Base-by-base conservation (phyloP, 2,888 invertebrate genomes). In the Caenorhabditis wallacei region DNA sequence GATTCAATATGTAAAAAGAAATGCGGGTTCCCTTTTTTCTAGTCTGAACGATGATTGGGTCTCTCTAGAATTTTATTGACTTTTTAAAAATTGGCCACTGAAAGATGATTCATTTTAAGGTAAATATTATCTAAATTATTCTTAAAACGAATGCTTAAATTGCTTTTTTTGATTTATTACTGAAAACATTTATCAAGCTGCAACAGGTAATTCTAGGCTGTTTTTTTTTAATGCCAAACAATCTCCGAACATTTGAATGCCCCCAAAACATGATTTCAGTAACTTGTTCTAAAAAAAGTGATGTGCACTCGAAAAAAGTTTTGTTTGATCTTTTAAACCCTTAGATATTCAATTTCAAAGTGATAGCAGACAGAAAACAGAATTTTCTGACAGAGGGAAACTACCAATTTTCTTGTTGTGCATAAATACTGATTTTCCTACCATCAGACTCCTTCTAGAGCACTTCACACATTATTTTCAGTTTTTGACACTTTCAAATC, bases 351-450 rank as follows among this genome's bases (percentile, higher is more conserved):
- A 22, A 22, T 22, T 40, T 40, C 1, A 18, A 40, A 20, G 35
- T 13, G 59, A 59, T 59, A 3, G 20, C 22, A 59, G 59, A 59
- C 59, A 59, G 22, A 57, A 57, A 20, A 37, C 35, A 57, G 8
- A 11, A 5, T 16, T 11, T 57, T 20, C 20, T 20, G 0, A 22
- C 59, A 13, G 40, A 40, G 35, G 20, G 37, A 18, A 37, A 22
- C 37, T 22, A 16, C 8, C 22, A 59, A 37, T 40, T 59, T 26
- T 3, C 20, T 22, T 24, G 13, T 22, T 53, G 7, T 24, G 5
- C 22, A 57, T 20, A 57, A 57, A 57, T 37, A 57, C 57, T 1
- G 16, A 56, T 30, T 35, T 56, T 30, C 56, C 35, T 5, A n/a
- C 40, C 24, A 35, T 57, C 57, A 57, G 59, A 59, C 59, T 30